Evolutionary conservation across 2,113 vertebrate species (phyloP).

Genomic region (Calyptomena viridis): DNA sequence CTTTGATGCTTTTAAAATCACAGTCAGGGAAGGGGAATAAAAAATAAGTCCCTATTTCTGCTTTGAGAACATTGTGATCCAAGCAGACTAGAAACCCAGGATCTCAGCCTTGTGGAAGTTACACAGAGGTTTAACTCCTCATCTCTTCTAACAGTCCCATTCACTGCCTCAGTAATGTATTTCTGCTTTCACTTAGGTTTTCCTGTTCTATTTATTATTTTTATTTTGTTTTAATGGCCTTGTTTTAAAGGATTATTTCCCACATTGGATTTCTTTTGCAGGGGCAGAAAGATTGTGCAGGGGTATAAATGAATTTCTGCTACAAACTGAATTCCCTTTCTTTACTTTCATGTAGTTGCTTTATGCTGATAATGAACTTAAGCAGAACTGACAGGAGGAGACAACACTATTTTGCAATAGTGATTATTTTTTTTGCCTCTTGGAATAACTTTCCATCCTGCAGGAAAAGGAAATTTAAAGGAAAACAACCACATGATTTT

Average conservation of each 20-base stretch:
- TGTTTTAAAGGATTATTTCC: conserved; percentile 4
- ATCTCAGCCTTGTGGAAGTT: neutral
- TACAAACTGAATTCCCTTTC: neutral
- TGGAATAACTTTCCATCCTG: neutral
- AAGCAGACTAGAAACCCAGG: neutral
- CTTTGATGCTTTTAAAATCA: neutral
- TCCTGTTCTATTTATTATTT: neutral
- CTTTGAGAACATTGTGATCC: neutral
- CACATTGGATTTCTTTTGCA: neutral
- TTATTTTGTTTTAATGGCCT: neutral
- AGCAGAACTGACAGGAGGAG: neutral
- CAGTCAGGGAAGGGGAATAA: neutral
- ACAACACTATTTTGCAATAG: neutral
- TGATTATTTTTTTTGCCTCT: neutral
- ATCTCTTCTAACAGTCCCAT: neutral
- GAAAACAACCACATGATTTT: neutral
- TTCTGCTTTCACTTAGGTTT: neutral
- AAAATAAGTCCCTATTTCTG: neutral
- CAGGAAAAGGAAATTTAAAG: neutral
- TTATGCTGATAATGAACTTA: neutral
- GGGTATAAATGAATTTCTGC: neutral
- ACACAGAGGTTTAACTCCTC: neutral
- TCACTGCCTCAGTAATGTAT: neutral
- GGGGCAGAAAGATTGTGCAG: neutral
- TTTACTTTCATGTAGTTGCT: neutral